Conservation (phyloP, 2,797 vertebrate species). For the Pseudomugil tenellus region DNA sequence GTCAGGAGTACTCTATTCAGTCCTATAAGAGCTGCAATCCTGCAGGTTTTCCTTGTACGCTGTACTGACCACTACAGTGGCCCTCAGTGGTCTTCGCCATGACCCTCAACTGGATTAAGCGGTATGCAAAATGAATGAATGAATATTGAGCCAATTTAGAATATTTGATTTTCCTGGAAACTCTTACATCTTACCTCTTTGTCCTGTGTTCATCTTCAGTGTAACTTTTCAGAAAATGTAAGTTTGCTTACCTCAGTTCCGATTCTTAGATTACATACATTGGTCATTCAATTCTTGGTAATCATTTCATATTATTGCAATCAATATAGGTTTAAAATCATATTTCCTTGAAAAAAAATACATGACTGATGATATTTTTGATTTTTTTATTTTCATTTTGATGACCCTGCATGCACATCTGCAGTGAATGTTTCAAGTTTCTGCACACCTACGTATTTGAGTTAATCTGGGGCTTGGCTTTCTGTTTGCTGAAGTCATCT, state of each 20-base stretch:
- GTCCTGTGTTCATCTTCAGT: not conserved
- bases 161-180: not conserved
- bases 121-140: not conserved
- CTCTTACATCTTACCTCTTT: not conserved
- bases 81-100: no score
- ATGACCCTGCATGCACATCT: slow-evolving; percentile 7
- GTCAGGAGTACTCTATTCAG: no score
- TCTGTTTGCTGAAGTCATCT: slow-evolving; percentile 49
- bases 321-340: not conserved
- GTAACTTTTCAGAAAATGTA: not conserved
- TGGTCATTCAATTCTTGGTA: not conserved
- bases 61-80: no score
- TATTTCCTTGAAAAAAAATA: not conserved
- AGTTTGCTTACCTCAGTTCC: not conserved
- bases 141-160: not conserved
- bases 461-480: slow-evolving; percentile 13
- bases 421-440: slow-evolving; percentile 11
- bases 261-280: not conserved
- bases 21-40: no score
- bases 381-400: not conserved
- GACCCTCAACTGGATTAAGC: no score
- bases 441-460: slow-evolving; percentile 11
- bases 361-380: not conserved
- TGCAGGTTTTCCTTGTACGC: no score
- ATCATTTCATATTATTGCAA: not conserved